Evolutionary conservation across 2,113 vertebrate genomes (phyloP).

Genomic region (Smithornis capensis): DNA sequence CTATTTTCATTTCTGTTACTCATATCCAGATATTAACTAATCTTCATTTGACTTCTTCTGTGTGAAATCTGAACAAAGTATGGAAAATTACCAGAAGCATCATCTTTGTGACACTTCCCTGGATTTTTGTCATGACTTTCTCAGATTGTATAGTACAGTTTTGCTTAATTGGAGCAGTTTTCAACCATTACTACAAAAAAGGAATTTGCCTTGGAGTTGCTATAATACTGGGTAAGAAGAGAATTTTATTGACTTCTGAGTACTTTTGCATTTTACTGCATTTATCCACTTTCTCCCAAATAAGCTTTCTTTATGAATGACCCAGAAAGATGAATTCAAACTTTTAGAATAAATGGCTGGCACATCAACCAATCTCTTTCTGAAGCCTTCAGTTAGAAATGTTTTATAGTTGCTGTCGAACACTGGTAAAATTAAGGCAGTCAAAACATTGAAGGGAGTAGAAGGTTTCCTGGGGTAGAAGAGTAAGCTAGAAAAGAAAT

Average conservation of each 20-base stretch:
- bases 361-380: neutral
- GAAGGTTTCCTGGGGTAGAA: neutral
- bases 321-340: neutral
- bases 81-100: neutral
- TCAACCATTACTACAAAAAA: neutral
- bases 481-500: neutral
- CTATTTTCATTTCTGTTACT: constrained; percentile 54
- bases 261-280: neutral
- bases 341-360: neutral
- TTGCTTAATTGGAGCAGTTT: neutral
- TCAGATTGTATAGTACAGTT: neutral
- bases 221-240: neutral
- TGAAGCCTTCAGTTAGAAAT: neutral
- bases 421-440: neutral
- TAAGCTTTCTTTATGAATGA: neutral
- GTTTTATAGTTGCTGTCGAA: neutral
- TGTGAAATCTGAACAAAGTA: constrained; percentile 47
- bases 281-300: neutral
- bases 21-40: constrained; percentile 57
- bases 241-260: neutral
- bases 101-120: neutral
- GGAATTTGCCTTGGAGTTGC: neutral
- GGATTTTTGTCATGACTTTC: neutral
- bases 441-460: fast-evolving
- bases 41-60: constrained; percentile 25